phyloP scores from a whole-genome alignment of 2,888 invertebrate genomes.

The Tridacna gigas region DNA sequence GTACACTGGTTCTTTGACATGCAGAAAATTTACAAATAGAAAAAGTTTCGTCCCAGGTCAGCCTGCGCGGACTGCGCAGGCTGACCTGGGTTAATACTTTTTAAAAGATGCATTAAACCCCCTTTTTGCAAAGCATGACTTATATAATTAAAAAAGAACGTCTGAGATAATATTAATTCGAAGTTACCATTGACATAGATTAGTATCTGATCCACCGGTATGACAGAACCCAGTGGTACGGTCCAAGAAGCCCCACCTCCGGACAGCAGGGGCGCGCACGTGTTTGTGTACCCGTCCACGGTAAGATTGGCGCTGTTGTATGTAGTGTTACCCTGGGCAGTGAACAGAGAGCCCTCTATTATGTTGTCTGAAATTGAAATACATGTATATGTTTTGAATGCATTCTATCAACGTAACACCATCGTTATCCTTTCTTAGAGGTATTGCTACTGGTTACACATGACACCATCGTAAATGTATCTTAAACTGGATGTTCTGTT shows the following conservation, averaged over 20 bases:
- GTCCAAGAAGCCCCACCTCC: slow-evolving; percentile 56
- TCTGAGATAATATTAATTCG: neutral
- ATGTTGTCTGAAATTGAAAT: slow-evolving; percentile 39
- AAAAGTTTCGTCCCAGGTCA: no score
- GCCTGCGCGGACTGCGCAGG: neutral
- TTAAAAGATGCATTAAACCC: neutral
- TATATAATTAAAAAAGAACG: neutral
- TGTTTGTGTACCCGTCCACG: slow-evolving; percentile 45
- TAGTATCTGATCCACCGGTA: slow-evolving; percentile 42
- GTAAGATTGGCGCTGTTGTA: slow-evolving; percentile 49
- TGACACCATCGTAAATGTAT: no score
- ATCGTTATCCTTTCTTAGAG: no score
- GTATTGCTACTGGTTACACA: no score
- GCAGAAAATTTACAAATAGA: no score
- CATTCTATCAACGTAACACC: no score
- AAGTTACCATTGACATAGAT: slow-evolving; percentile 55
- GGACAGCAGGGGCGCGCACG: slow-evolving; percentile 42
- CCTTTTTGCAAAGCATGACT: neutral
- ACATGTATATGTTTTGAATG: no score
- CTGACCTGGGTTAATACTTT: neutral
- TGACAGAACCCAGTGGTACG: slow-evolving; percentile 29
- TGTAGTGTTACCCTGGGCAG: slow-evolving; percentile 41
- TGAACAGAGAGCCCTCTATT: slow-evolving; percentile 42
- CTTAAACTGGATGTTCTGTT: no score
- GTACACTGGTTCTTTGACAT: no score